Conservation (phyloP, 1,140 invertebrate genomes). For the Drosophila persimilis region DNA sequence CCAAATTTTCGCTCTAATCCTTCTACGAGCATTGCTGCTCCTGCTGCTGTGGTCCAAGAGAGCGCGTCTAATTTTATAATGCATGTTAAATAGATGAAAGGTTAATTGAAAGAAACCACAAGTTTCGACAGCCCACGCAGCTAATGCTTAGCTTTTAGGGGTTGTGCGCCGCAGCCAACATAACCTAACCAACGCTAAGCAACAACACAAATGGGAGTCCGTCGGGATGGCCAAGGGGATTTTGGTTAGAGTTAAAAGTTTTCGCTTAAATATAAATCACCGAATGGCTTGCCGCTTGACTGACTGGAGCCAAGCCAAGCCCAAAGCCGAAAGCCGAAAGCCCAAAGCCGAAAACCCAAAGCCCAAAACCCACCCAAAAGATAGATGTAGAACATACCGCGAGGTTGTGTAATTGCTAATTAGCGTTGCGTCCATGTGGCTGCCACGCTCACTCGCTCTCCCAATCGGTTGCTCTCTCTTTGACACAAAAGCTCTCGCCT, state of each 20-base stretch:
- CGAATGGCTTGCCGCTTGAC: conserved; percentile 64
- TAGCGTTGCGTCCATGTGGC: conserved; percentile 57
- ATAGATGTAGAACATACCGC: conserved; percentile 55
- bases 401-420: conserved; percentile 78
- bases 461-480: conserved; percentile 1
- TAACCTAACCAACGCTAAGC: neutral
- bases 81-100: conserved; percentile 81
- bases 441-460: conserved; percentile 10
- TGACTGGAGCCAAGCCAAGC: conserved; percentile 50
- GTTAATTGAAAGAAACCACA: conserved; percentile 80
- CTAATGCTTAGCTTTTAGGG: conserved; percentile 62
- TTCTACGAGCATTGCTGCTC: conserved; percentile 1
- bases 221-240: conserved; percentile 54
- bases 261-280: conserved; percentile 78
- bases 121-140: conserved; percentile 69
- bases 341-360: conserved; percentile 21
- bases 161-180: conserved; percentile 31
- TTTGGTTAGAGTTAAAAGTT: conserved; percentile 79
- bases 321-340: conserved; percentile 34
- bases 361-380: conserved; percentile 33
- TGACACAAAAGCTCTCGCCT: conserved; percentile 54
- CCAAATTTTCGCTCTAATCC: neutral
- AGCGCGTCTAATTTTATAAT: conserved; percentile 81
- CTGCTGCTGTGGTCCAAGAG: conserved; percentile 58
- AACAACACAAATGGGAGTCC: conserved; percentile 37